Evolutionary conservation across 2,113 vertebrate species (phyloP), one percentile per base, ranked within the genome.

Genomic region (Gobiocypris rarus): DNA sequence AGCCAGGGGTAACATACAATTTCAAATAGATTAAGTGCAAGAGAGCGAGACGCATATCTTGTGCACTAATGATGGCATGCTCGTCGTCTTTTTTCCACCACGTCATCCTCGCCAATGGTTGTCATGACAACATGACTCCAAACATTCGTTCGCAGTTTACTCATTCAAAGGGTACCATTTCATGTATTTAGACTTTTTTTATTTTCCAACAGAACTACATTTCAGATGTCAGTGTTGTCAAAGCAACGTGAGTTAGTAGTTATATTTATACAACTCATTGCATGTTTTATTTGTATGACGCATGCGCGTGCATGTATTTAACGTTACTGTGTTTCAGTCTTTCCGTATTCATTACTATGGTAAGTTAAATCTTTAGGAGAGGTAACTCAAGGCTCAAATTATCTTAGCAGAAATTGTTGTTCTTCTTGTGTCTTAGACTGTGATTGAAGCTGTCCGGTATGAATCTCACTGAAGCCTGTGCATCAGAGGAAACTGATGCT

Each of bases 371-470:
- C 4, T 19, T 19, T 38, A 9, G 8, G 0, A 71, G 10, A 13
- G 10, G 10, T 71, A 24, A 14, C 22, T 3, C 11, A 17, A 48
- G 45, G 8, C 6, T 15, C 43, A 52, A 19, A 9, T 75, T 1
- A 31, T 52, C 41, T 45, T 28, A 26, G 24, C 41, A 73, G 13
- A 48, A 48, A 26, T 17, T n/a, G 3, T n/a, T 17, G n/a, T 69
- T 26, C 9, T 52, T 4, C 9, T 31, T 38, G 75, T 19, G 1
- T 24, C 15, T 50, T 75, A 9, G 63, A 85, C 75, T 77, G 63
- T 22, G 59, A 50, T 17, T 63, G 70, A 70, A 65, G 26, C 45
- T 14, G 17, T 58, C 38, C 38, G 75, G 6, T 58, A 92, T 92
- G 91, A 82, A 77, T 41, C 71, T 31, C 9, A 24, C n/a, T 1